These are phyloP conservation scores for Glossophaga mutica DNA, from an alignment of 2,797 vertebrate species.

Conservation along the genomic window DNA sequence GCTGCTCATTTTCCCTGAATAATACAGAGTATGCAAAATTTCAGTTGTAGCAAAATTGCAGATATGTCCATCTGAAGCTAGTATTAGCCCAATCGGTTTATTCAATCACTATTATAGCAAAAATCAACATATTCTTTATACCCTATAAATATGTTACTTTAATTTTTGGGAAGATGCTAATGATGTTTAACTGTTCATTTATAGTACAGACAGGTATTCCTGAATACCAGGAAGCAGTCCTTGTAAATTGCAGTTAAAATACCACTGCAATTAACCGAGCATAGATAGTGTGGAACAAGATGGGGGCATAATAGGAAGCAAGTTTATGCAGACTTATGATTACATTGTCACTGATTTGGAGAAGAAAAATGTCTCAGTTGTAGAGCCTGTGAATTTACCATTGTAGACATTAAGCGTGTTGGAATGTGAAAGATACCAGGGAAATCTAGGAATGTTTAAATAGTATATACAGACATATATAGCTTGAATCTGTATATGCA, in stretches of 20 bases:
- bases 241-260: constrained; percentile 23
- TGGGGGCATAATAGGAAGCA: neutral
- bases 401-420: constrained; percentile 44
- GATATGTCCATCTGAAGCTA: neutral
- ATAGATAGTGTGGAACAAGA: neutral
- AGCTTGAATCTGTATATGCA: neutral
- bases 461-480: neutral
- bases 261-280: constrained; percentile 28
- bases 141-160: neutral
- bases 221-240: neutral
- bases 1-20: constrained; percentile 2
- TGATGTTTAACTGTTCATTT: constrained; percentile 56
- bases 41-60: constrained; percentile 39
- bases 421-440: constrained; percentile 44
- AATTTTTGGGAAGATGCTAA: neutral
- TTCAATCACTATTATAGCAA: neutral
- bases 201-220: constrained; percentile 18
- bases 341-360: neutral
- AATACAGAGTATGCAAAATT: neutral
- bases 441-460: neutral
- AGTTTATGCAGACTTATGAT: constrained; percentile 46
- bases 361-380: neutral
- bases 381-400: constrained; percentile 50
- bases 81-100: neutral
- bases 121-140: neutral